A percentile compares a stretch with the other conserved stretches of the same genome.
Evolutionary conservation across 2,888 invertebrate species (phyloP).

Genomic region (Idaea aversata): DNA sequence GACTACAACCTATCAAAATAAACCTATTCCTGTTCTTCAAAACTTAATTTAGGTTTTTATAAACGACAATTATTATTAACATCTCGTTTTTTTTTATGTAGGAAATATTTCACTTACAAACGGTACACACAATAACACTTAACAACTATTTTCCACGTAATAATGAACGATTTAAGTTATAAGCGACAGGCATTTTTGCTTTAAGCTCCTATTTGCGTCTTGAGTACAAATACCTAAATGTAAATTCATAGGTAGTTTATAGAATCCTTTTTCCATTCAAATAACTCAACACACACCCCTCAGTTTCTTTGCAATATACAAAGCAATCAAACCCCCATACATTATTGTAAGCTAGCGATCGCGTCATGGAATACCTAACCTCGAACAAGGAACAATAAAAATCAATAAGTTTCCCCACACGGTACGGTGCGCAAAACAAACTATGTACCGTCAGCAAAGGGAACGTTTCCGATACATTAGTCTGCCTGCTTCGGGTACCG

Average conservation of each 20-base stretch:
- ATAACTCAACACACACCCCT: neutral
- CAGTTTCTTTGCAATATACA: neutral
- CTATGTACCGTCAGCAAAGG: conserved; percentile 6
- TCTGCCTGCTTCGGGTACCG: neutral
- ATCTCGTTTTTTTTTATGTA: no score
- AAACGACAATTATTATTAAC: no score
- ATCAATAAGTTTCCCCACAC: conserved; percentile 22
- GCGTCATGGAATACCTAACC: neutral
- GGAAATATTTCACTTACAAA: no score
- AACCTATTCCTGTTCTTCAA: no score
- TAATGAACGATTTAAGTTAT: no score
- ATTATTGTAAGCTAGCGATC: neutral
- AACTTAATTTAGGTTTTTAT: no score
- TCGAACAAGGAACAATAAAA: conserved; percentile 11
- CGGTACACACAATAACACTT: no score
- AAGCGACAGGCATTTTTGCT: no score
- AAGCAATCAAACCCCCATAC: conserved; percentile 1
- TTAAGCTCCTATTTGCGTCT: no score
- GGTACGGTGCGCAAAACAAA: conserved; percentile 28
- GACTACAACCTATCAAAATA: no score
- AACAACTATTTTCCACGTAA: no score
- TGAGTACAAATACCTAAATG: no score
- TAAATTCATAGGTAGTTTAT: neutral
- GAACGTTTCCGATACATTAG: conserved; percentile 6
- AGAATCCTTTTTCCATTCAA: neutral